Percentiles rank a stretch among this genome's conserved stretches.
These are phyloP conservation scores for Ceraclea dissimilis DNA, from an alignment of 2,888 invertebrate species.

Conservation along the genomic window DNA sequence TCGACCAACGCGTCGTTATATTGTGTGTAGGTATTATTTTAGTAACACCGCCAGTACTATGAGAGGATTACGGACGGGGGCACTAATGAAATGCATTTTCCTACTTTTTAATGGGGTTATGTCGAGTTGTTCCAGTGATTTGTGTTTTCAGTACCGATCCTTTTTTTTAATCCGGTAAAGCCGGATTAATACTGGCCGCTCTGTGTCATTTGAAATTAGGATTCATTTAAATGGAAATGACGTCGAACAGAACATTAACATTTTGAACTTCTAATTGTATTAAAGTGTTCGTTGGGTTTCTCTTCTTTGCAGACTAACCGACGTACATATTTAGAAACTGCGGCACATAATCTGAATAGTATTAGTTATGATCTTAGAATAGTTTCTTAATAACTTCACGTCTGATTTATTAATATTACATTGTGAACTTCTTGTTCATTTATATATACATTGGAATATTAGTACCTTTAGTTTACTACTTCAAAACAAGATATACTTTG, in stretches of 20 bases:
- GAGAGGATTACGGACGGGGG: background rate
- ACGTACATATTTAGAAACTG: background rate
- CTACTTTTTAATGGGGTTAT: conserved; percentile 3
- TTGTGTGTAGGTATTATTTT: too few relatives aligned
- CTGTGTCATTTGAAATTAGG: conserved; percentile 1
- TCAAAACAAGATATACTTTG: too few relatives aligned
- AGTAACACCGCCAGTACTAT: too few relatives aligned
- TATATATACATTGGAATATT: too few relatives aligned
- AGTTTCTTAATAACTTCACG: background rate
- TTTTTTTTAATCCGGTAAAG: background rate
- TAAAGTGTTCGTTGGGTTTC: background rate
- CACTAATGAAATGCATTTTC: background rate
- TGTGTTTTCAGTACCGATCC: background rate
- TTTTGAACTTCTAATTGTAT: background rate
- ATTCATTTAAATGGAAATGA: conserved; percentile 2
- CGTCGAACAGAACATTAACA: background rate
- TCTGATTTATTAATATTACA: background rate
- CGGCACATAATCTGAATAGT: background rate
- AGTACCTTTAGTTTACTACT: too few relatives aligned
- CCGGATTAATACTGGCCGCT: background rate
- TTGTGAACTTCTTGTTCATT: too few relatives aligned
- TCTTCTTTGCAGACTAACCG: background rate
- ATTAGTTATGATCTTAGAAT: background rate
- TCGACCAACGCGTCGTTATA: too few relatives aligned
- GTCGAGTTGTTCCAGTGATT: conserved; percentile 2